Evolutionary conservation across 2,797 vertebrate species (phyloP), one percentile per base, ranked within the genome.

Genomic region (Paguma larvata): DNA sequence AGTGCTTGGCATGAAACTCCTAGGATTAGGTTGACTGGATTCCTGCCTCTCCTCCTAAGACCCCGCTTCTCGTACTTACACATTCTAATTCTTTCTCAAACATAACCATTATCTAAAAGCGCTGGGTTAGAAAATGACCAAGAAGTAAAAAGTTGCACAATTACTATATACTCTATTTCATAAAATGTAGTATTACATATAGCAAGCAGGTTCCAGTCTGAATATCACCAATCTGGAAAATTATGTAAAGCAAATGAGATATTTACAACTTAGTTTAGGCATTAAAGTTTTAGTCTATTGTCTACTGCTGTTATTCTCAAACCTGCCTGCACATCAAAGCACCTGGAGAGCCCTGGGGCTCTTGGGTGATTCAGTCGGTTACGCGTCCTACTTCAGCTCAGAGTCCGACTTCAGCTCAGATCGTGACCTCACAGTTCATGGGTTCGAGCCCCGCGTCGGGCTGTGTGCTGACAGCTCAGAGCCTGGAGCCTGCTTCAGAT

Each of bases 141-240:
- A 25, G n/a, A 73, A 70, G 30, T 48, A 91, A 86, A 73, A 91
- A 78, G 30, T 21, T 68, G 38, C 41, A 72, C 46, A 89, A n/a
- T 46, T 70, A 90, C 27, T 34, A 70, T 8, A 41, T 25, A 70
- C 14, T 78, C 41, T 63, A n/a, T 38, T 44, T 88, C 44, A 67
- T 34, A 62, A 56, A 83, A 75, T 12, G 6, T 41, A 88, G 62
- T 56, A 51, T 25, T 70, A 56, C 44, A 87, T 9, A 84, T 3
- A 46, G 46, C 23, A 48, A 46, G 46, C 23, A 48, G 59, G 68
- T 63, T 87, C 48, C 32, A 70, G 38, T 65, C 46, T 80, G 73
- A 77, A 41, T n/a, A 93, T 65, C 41, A 95, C 30, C 16, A 19
- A 56, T n/a, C 46, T 70, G 46, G 44, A 82, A 95, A 82, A 82